Conservation (phyloP, 2,797 vertebrate genomes). For the Austrolebias charrua region DNA sequence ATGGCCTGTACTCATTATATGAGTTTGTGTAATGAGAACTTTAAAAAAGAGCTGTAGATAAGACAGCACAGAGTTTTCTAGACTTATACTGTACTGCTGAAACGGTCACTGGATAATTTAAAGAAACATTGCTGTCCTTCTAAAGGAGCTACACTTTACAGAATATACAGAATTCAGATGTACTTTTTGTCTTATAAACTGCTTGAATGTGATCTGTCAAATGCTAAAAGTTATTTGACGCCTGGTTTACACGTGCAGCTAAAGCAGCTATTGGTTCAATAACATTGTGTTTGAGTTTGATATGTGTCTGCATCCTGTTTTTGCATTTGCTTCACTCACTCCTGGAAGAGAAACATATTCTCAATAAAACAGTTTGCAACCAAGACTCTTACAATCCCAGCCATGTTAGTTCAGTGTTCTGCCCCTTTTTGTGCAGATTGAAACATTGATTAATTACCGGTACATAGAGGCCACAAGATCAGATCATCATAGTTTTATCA, state of each 20-base stretch:
- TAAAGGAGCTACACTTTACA: constrained; percentile 22
- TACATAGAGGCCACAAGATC: no score
- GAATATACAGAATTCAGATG: constrained; percentile 3
- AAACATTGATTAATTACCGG: no score
- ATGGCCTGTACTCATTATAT: constrained; percentile 20
- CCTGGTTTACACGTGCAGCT: constrained; percentile 47
- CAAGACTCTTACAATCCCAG: neutral
- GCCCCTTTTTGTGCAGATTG: neutral
- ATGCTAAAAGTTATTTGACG: constrained; percentile 18
- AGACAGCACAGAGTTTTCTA: constrained; percentile 27
- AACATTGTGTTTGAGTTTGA: constrained; percentile 3
- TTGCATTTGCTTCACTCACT: constrained; percentile 29
- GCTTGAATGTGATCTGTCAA: constrained; percentile 31
- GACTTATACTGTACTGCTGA: constrained; percentile 19
- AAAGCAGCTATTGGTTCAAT: constrained; percentile 27
- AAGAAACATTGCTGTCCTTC: constrained; percentile 14
- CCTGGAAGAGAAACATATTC: constrained; percentile 14
- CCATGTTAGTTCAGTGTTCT: neutral
- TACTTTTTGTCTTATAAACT: constrained; percentile 40
- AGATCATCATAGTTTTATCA: no score
- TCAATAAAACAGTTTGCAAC: constrained; percentile 40
- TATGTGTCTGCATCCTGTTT: constrained; percentile 23
- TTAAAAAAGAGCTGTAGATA: constrained; percentile 41
- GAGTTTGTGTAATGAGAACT: constrained; percentile 17
- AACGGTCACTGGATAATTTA: constrained; percentile 34